Percentiles rank a stretch among this genome's conserved stretches.
phyloP scores from a whole-genome alignment of 2,113 vertebrate species.

The Mohoua ochrocephala region DNA sequence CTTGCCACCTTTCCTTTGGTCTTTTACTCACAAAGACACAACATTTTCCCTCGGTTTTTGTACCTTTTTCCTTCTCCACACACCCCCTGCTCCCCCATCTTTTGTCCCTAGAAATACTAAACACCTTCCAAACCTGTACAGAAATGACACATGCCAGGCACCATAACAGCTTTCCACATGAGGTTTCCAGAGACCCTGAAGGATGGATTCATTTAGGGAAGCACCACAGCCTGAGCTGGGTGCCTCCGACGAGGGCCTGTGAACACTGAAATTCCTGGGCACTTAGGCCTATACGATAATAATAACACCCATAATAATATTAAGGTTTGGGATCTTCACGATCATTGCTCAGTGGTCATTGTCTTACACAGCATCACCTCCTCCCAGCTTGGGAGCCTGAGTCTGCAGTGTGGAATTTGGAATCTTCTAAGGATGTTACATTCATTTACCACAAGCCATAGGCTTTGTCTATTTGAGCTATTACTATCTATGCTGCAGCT shows the following conservation, averaged over 20 bases:
- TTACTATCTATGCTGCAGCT: neutral
- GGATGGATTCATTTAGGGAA: neutral
- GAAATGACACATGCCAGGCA: neutral
- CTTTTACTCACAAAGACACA: neutral
- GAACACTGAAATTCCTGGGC: neutral
- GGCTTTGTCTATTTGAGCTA: neutral
- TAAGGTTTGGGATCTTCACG: neutral
- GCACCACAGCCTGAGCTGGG: neutral
- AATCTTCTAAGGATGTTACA: neutral
- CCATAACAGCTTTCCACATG: rapidly evolving
- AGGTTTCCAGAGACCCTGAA: neutral
- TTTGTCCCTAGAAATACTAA: neutral
- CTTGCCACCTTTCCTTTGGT: neutral
- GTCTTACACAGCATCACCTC: neutral
- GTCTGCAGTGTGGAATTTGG: neutral
- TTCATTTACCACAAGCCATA: neutral
- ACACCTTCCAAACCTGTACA: neutral
- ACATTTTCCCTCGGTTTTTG: neutral
- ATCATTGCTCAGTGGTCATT: neutral
- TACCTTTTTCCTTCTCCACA: neutral
- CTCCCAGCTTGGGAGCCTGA: neutral
- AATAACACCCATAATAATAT: neutral
- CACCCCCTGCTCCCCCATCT: neutral
- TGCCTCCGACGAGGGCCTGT: neutral
- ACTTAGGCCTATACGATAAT: neutral